Base-by-base conservation (phyloP, 1,140 invertebrate species). In the Vanessa atalanta region DNA sequence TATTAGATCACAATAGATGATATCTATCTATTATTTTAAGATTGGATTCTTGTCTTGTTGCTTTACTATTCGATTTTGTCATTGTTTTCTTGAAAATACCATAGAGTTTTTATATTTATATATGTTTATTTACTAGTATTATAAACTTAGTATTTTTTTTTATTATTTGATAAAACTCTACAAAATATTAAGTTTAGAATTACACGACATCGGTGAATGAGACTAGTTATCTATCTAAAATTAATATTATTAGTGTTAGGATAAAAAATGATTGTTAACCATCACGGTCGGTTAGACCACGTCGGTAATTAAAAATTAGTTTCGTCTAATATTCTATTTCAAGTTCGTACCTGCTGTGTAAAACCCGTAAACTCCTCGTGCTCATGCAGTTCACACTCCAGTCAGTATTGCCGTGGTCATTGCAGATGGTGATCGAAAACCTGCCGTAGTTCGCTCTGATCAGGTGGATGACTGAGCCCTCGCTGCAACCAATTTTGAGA, bases 331-430 rank as follows among this genome's bases (percentile, higher is more conserved):
- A 13, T 20, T 20, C 20, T 20, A 20, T 1, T 20, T 20, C 1
- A 20, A 20, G 20, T 20, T 1, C 94, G 93, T 94, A 97, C 97
- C 95, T 96, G 93, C 94, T 95, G 89, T 96, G 96, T 68, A 97
- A 94, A 67, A 97, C 96, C 57, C 96, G 93, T 76, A 97, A 94
- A 68, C 96, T 97, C 85, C 96, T 97, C 26, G 95, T 95, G 64
- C 97, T 97, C 96, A 97, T 98, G 90, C 98, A 99, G 92, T 98
- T 98, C 79, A 99, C 97, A 93, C 97, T 98, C 98, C 98, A 99
- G 82, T 98, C 97, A n/a, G 97, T 97, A 93, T 98, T 96, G 71
- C 98, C 98, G 88, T 98, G 97, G 85, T 98, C 97, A 91, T 99
- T 99, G 94, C 98, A 99, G 88, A 99, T 97, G 83, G 97, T 98